Evolutionary conservation across 2,113 vertebrate species (phyloP), one percentile per base, ranked within the genome.

Genomic region (Thinocorus orbignyianus): DNA sequence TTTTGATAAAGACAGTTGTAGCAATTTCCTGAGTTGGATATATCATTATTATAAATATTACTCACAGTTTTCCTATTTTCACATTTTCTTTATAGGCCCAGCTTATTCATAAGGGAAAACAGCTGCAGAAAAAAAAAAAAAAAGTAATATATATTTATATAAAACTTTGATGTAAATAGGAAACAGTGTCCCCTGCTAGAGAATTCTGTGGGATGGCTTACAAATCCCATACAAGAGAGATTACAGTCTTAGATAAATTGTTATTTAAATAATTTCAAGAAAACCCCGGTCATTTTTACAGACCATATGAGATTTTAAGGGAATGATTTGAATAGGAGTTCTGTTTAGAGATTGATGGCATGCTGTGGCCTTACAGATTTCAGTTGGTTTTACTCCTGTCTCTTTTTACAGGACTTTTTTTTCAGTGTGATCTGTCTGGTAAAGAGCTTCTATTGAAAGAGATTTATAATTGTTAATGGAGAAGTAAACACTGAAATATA

Each of bases 61-160:
- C n/a, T 86, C 82, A 92, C 90, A 95, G 61, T 97, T 97, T 97
- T 97, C 83, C 84, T 93, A 92, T 95, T 88, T 97, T 95, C 46
- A 66, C 68, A 65, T 97, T 96, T 97, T 91, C 54, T 94, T 80
- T 71, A 95, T 87, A 92, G 95, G 90, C 87, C 89, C 80, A 76
- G 72, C 91, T 97, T 97, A 96, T 94, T 97, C 95, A 94, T 96
- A 95, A 95, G 80, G 91, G 96, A 97, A 92, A 98, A 94, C 97
- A 98, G 97, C 96, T 98, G 96, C 95, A 94, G 93, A 97, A 85
- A 96, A 86, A 89, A 70, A 22, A 42, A 86, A 92, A 80, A 90
- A 70, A 25, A 26, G 60, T 65, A 93, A n/a, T 90, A 90, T 82
- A 44, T 95, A 96, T 96, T 89, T 95, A 79, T 95, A 82, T 89